Conservation (phyloP, 1,140 invertebrate species). For the Drosophila subobscura region DNA sequence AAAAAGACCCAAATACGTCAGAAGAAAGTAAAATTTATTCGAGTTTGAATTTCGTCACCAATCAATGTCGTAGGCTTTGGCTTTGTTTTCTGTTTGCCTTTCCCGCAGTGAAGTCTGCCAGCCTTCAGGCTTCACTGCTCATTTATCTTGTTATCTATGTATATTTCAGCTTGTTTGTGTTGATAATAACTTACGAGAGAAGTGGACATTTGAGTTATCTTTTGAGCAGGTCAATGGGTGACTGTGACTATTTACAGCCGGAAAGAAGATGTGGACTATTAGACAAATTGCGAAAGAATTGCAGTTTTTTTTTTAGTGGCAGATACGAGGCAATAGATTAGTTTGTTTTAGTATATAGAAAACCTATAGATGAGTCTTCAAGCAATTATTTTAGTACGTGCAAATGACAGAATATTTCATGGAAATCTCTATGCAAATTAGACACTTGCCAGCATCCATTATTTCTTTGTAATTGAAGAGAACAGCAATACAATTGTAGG, state of each 20-base stretch:
- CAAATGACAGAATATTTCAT: slow-evolving; percentile 8
- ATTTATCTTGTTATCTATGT: neutral
- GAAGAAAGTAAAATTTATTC: slow-evolving; percentile 70
- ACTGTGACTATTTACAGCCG: slow-evolving; percentile 17
- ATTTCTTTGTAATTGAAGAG: slow-evolving; percentile 18
- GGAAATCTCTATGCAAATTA: too few species aligned
- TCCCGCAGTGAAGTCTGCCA: neutral
- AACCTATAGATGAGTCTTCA: too few species aligned
- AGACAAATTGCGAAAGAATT: slow-evolving; percentile 14
- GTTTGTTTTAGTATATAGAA: too few species aligned
- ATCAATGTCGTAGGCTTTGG: slow-evolving; percentile 48
- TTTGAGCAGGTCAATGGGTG: slow-evolving; percentile 35
- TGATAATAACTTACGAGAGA: slow-evolving; percentile 23
- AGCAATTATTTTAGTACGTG: neutral
- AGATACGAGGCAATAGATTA: too few species aligned
- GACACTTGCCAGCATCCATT: slow-evolving; percentile 29
- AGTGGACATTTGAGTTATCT: slow-evolving; percentile 35
- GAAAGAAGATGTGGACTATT: slow-evolving; percentile 23
- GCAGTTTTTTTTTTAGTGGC: too few species aligned
- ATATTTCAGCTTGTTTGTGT: slow-evolving; percentile 23
- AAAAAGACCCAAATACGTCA: slow-evolving; percentile 42
- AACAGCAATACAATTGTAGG: too few species aligned
- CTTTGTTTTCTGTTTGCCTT: slow-evolving; percentile 3
- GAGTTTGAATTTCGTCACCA: slow-evolving; percentile 55
- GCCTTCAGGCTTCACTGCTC: neutral